phyloP scores from a whole-genome alignment of 53 echinoderm and acorn worm species.

The Crossaster papposus region DNA sequence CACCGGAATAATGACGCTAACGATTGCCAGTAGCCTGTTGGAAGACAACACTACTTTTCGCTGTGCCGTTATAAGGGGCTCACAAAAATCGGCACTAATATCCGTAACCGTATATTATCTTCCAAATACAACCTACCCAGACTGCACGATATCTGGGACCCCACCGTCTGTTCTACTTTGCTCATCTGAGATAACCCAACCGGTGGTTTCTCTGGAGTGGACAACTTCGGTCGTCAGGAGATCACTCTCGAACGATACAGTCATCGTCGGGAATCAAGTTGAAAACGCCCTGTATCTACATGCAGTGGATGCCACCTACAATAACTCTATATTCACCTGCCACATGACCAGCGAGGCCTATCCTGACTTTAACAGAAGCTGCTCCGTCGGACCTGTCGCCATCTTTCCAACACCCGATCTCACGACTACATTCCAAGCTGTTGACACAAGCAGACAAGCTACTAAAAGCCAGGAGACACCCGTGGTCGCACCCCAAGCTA shows the following conservation, averaged over 20 bases:
- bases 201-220: slow-evolving; percentile 37
- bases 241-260: slow-evolving; percentile 8
- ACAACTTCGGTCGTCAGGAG: not conserved
- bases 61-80: not conserved
- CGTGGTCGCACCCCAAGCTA: no score
- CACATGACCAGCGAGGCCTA: not conserved
- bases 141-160: not conserved
- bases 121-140: slow-evolving; percentile 13
- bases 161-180: not conserved
- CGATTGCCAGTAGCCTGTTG: not conserved
- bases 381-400: not conserved
- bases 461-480: no score
- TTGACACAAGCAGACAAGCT: not conserved
- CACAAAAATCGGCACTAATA: not conserved
- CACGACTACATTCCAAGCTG: not conserved
- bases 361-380: not conserved
- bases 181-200: not conserved
- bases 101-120: slow-evolving; percentile 8
- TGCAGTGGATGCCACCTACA: not conserved
- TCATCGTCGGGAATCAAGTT: not conserved
- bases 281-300: not conserved
- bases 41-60: not conserved
- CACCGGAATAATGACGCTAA: not conserved
- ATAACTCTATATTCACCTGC: slow-evolving; percentile 22
- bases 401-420: not conserved